Evolutionary conservation across 2,888 invertebrate species (phyloP).

Genomic region (Eueremaeus valkanovi): DNA sequence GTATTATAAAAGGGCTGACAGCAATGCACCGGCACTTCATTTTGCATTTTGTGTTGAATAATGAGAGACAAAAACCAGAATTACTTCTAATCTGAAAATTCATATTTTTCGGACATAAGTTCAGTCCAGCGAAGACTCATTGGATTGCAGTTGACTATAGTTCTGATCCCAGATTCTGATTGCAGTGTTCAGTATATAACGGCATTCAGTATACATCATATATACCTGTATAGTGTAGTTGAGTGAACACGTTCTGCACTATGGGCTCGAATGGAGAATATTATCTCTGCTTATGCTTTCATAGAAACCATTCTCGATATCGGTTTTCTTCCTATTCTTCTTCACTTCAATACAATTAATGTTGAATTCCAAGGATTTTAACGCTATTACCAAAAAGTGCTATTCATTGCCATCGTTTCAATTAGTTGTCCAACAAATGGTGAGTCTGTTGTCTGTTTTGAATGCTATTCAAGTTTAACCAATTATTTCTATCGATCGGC

Average conservation of each 20-base stretch:
- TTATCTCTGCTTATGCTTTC: conserved; percentile 8
- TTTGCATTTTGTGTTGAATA: not conserved
- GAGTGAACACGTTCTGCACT: not conserved
- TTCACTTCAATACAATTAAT: not conserved
- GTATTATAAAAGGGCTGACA: conserved; percentile 33
- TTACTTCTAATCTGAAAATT: not conserved
- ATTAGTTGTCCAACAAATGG: not conserved
- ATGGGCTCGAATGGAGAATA: not conserved
- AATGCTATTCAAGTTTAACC: not conserved
- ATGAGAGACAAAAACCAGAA: not conserved
- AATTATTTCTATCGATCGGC: conserved; percentile 3
- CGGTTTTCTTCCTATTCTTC: not conserved
- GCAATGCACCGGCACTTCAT: conserved; percentile 3
- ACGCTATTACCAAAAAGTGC: not conserved
- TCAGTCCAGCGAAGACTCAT: not conserved
- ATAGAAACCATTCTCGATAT: conserved; percentile 23
- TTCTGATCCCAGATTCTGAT: not conserved
- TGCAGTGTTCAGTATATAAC: not conserved
- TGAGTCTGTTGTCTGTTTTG: not conserved
- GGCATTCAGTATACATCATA: not conserved
- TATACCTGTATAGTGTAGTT: too few species aligned
- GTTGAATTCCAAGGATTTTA: conserved; percentile 13
- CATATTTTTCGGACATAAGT: not conserved
- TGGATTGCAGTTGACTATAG: not conserved
- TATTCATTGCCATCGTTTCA: too few species aligned